Base-by-base conservation (phyloP, 1,140 invertebrate genomes). In the Oedothorax gibbosus region DNA sequence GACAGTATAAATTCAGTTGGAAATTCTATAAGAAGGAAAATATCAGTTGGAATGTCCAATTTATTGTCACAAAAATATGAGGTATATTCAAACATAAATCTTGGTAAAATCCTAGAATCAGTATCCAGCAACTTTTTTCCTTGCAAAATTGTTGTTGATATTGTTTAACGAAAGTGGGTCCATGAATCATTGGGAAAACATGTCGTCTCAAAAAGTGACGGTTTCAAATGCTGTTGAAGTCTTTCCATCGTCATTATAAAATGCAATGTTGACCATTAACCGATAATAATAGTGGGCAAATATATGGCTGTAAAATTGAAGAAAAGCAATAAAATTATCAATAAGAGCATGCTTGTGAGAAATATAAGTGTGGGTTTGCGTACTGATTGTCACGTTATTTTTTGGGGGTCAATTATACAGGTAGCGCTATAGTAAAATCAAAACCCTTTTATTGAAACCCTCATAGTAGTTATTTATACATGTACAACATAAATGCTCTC, bases 1-100 rank as follows among this genome's bases (percentile, higher is more conserved):
- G 81, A 84, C 15, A 84, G 81, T 56, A 18, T 65, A 0, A 84
- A 76, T 35, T 84, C 81, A 6, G 18, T 54, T n/a, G 81, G 76
- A 21, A 54, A 64, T 54, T 12, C 56, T 64, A 20, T 20, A 49
- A 68, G 57, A 11, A n/a, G 62, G 50, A 84, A 76, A 66, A 66
- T 84, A n/a, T 84, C 81, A 6, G 62, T 76, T 75, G 71, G 60
- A 56, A 65, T 84, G 60, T 75, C 71, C 10, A 84, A 75, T 66
- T 49, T 84, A 12, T 20, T 84, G 12, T 84, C 81, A 56, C 81
- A 84, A 18, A 66, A 76, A 68, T 84, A 84, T 76, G 81, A 84
- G n/a, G 81, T 84, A 75, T 21, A 54, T 12, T 21, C 35, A 54
- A 51, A 6, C 49, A 53, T 35, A n/a, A 8, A 10, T 64, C 35